Base-by-base conservation (phyloP, 2,888 invertebrate genomes). In the Hypercompe scribonia region DNA sequence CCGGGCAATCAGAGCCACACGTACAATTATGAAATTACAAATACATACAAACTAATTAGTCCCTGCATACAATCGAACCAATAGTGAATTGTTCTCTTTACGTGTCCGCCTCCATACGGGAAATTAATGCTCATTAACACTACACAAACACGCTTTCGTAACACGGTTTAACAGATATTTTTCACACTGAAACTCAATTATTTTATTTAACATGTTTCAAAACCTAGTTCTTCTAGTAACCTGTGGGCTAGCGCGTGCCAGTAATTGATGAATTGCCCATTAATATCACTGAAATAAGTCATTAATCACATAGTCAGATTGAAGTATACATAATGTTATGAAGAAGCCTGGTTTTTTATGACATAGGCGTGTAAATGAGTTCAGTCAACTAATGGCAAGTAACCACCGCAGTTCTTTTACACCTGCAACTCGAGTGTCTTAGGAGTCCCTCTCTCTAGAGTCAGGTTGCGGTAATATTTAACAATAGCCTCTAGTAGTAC, bases 111-210 rank as follows among this genome's bases (percentile, higher is more conserved):
- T 85, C 84, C 87, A 89, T 90, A 90, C 84, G 81, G 86, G 78
- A 86, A 88, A 89, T 89, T 87, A 88, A 85, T 86, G 87, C 84
- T 88, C 81, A 86, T 89, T 88, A 87, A 81, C 81, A 85, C 78
- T 82, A 79, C 79, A 84, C 76, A 84, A 71, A 78, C 80, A 81
- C 80, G 80, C 82, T 85, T 84, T 85, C 84, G 84, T 87, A 86
- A 84, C 81, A 80, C 81, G 84, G 81, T 74, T 80, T 78, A 58
- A 72, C 39, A 68, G 64, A 54, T 28, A 31, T 31, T 61, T 31
- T 58, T 58, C 21, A 58, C 28, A 58, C 58, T n/a, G 13, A 28
- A 13, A 13, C 13, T 58, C 13, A 3, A 54, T 54, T 50, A 54
- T 54, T 24, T 54, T 58, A 3, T 54, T 54, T 54, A 10, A 58